Evolutionary conservation across 2,797 vertebrate species (phyloP).

Genomic region (Falco cherrug): DNA sequence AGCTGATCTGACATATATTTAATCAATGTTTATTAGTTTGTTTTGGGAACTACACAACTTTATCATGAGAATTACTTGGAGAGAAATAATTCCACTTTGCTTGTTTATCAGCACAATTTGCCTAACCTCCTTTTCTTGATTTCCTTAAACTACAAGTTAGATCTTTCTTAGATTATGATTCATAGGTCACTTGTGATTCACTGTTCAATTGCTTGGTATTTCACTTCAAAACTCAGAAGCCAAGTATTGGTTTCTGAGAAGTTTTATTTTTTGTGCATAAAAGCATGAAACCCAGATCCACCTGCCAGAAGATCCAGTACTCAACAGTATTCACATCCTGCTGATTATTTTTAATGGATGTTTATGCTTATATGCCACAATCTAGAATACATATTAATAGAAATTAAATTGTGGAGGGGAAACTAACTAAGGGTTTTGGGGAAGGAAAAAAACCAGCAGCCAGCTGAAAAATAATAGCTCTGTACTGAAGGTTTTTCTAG

Average conservation of each 20-base stretch:
- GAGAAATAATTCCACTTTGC: background rate
- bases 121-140: background rate
- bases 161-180: background rate
- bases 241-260: background rate
- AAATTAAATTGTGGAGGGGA: background rate
- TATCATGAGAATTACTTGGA: background rate
- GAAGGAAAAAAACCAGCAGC: background rate
- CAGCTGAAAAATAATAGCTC: background rate
- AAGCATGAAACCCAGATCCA: background rate
- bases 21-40: background rate
- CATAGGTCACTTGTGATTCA: background rate
- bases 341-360: background rate
- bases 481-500: background rate
- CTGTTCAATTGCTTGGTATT: background rate
- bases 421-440: background rate
- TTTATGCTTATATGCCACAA: background rate
- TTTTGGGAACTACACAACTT: background rate
- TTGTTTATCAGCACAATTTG: background rate
- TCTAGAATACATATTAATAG: background rate
- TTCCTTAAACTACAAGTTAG: background rate
- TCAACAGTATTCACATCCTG: background rate
- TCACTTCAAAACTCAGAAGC: background rate
- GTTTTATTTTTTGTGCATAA: background rate
- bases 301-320: background rate
- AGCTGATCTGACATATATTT: background rate